Base-by-base conservation (phyloP, 1,140 invertebrate genomes). In the Drosophila albomicans region DNA sequence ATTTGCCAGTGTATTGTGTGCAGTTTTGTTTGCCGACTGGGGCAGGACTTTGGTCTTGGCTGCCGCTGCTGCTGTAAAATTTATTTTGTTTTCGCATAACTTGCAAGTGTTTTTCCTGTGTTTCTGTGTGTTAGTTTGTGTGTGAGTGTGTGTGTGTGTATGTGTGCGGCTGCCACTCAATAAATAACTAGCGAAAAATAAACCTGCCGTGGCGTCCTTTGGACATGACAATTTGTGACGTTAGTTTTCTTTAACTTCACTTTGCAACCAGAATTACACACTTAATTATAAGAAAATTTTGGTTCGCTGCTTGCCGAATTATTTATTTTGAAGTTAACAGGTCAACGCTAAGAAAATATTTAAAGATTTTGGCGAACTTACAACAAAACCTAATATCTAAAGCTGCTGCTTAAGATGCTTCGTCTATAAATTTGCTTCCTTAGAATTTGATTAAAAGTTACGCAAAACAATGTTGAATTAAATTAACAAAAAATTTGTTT, bases 51-150 rank as follows among this genome's bases (percentile, higher is more conserved):
- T 38, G 62, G 28, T 38, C 35, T 10, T 38, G 35, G 35, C 30
- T 7, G 5, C 16, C 16, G 16, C 30, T 32, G 30, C 82, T 77
- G 67, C 72, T 88, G 65, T 82, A 74, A 87, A 87, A 87, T 88
- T 74, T 88, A 87, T 82, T 87, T 87, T 82, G 84, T 87, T 88
- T 88, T 87, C 79, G 52, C 84, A 87, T 82, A 87, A 79, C 79
- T 79, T 63, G 79, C 59, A 49, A 71, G 69, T 79, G 75, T 63
- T 69, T 81, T 75, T 64, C 38, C 67, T 57, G 46, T 56, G 72
- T 7, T 73, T 41, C 38, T 38, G 38, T 41, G 45, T 49, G 41
- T n/a, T 7, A 43, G 52, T 25, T 16, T 38, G 43, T 65, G 16
- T 32, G 35, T 48, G 13, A 43, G 45, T 51, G 48, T 58, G 15